Conservation (phyloP, 2,113 vertebrate species). For the Mormoops blainvillei region DNA sequence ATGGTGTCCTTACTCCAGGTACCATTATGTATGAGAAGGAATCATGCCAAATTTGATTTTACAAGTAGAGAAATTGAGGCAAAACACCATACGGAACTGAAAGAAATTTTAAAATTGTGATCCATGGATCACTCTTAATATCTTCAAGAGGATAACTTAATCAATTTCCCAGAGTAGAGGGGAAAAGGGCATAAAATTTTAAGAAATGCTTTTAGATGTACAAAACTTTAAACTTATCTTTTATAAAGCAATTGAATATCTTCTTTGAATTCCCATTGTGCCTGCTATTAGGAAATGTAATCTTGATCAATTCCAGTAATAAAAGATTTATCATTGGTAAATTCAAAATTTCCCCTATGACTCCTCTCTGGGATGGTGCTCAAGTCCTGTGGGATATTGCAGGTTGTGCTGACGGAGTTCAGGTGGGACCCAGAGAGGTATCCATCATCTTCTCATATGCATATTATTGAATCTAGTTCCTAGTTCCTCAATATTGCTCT, state of each 20-base stretch:
- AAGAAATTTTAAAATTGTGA: background rate
- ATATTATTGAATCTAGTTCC: background rate
- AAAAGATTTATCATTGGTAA: background rate
- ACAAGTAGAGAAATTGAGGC: slow-evolving; percentile 47
- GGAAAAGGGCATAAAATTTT: background rate
- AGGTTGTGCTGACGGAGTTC: background rate
- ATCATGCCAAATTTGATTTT: background rate
- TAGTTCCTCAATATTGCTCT: background rate
- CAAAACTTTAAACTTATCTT: background rate
- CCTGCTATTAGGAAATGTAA: background rate
- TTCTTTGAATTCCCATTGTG: background rate
- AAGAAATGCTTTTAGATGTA: background rate
- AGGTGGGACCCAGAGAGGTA: background rate
- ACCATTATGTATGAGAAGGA: background rate
- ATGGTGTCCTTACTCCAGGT: background rate
- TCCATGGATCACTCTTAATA: background rate
- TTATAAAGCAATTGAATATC: background rate
- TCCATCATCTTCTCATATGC: background rate
- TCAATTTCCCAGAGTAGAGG: background rate
- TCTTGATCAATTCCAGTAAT: background rate
- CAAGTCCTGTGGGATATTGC: too few relatives aligned
- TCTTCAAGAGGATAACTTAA: background rate
- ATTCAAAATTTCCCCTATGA: background rate
- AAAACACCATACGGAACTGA: background rate
- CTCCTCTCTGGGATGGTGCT: background rate